Conservation (phyloP, 2,797 vertebrate genomes). For the Lepilemur septentrionalis region DNA sequence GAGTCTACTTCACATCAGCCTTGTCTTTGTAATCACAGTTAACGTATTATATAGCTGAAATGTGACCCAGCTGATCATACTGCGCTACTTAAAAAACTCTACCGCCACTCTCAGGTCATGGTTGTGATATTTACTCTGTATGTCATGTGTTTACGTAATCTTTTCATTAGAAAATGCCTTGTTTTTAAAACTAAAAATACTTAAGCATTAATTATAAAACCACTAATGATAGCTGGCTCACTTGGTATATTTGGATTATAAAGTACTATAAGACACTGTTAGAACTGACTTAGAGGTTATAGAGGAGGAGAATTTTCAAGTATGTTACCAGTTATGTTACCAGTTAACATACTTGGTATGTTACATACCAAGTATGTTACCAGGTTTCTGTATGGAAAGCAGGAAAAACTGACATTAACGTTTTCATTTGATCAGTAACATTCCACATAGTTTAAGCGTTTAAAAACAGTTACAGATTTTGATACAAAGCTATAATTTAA, state of each 20-base stretch:
- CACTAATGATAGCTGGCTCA: background rate
- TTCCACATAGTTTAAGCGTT: background rate
- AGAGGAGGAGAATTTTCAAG: background rate
- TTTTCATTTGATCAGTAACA: background rate
- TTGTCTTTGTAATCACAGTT: background rate
- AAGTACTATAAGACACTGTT: background rate
- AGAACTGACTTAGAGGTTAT: background rate
- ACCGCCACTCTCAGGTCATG: background rate
- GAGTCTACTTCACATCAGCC: background rate
- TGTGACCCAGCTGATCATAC: background rate
- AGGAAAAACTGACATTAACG: background rate
- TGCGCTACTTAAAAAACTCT: slow-evolving; percentile 3
- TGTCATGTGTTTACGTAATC: background rate
- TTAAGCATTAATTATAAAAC: background rate
- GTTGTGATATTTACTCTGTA: background rate
- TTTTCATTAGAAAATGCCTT: background rate
- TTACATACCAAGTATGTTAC: background rate
- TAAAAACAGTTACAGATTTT: background rate
- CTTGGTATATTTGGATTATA: background rate
- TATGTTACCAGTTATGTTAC: background rate
- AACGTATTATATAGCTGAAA: background rate
- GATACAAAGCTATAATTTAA: background rate
- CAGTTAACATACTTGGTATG: no score
- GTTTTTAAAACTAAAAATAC: background rate
- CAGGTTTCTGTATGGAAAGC: background rate